Base-by-base conservation (phyloP, 2,113 vertebrate genomes). In the Nannospalax galili region DNA sequence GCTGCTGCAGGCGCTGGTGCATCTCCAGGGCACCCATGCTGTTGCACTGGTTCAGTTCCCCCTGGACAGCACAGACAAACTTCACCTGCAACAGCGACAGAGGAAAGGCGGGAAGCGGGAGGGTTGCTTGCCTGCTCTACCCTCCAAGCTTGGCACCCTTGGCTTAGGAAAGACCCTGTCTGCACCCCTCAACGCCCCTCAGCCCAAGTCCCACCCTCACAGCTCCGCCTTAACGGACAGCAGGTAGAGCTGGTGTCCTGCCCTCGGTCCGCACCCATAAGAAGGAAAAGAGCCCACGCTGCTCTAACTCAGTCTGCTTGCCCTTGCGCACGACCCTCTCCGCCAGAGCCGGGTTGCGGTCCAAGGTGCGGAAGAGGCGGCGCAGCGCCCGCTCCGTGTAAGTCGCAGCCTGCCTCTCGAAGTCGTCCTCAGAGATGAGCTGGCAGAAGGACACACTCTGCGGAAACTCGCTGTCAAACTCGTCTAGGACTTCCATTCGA, bases 11-110 rank as follows among this genome's bases (percentile, higher is more conserved):
- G 84, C 96, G 97, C 79, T 96, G 95, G 78, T 80, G 96, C 96
- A 98, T 95, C 95, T 98, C 98, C 32, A 90, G 79, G 64, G 82
- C 67, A 14, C 94, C 96, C 98, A 98, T 7, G 48, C 40, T 93
- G 96, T 98, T 98, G 91, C 85, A 98, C 60, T 91, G 97, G 96
- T 98, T 98, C 95, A 97, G 58, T 1, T 98, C 95, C 40, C 97
- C 97, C 95, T 98, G 98, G 69, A 98, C 84, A 5, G 96, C 84
- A 35, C 62, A 28, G 91, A 96, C 97, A 96, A 98, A 94, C 90
- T 97, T 98, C 62, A 97, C 98, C 98, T 97, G 92, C 65, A 84
- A 95, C 60, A 48, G 5, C 69, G 5, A 75, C 5, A 17, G 64
- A 69, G 45, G 72, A 26, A 19, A 40, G 8, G 75, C 48, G 4